These are phyloP conservation scores for Eupithecia exiguata DNA, from an alignment of 2,888 invertebrate genomes.

Conservation along the genomic window DNA sequence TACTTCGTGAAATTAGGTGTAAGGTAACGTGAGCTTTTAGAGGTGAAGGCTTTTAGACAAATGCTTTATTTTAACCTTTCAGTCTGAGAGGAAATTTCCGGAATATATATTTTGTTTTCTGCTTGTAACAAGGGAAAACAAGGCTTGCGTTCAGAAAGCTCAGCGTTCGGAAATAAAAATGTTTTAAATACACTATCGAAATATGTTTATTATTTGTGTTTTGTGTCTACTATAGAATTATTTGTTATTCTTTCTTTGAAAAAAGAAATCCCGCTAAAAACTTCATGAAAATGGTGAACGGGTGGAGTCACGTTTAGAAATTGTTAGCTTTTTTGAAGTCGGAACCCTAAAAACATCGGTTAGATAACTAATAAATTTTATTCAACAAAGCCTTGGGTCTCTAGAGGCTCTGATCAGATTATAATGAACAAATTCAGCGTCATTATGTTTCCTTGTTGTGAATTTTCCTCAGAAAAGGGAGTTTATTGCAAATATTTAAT, in stretches of 20 bases:
- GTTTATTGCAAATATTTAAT: conserved; percentile 1
- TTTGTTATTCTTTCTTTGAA: too few relatives aligned
- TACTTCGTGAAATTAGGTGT: conserved; percentile 23
- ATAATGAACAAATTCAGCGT: neutral
- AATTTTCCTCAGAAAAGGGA: neutral
- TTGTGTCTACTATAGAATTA: too few relatives aligned
- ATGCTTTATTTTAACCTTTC: conserved; percentile 1
- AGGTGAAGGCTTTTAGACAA: neutral
- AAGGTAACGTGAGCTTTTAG: conserved; percentile 6
- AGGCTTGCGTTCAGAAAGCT: neutral
- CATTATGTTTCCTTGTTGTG: neutral
- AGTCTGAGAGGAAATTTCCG: neutral
- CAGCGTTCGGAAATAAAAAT: neutral
- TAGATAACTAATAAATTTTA: neutral
- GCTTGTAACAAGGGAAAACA: neutral
- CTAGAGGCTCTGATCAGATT: neutral
- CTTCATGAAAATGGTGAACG: too few relatives aligned
- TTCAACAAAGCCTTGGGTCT: neutral
- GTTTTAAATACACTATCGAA: neutral
- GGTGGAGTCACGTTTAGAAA: too few relatives aligned
- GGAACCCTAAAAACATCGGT: too few relatives aligned
- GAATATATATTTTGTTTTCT: neutral
- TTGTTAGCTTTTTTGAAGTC: too few relatives aligned
- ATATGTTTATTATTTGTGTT: too few relatives aligned
- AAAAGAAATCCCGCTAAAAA: too few relatives aligned